These are phyloP conservation scores for Serrognathus titanus DNA, from an alignment of 2,888 invertebrate species.

Conservation along the genomic window DNA sequence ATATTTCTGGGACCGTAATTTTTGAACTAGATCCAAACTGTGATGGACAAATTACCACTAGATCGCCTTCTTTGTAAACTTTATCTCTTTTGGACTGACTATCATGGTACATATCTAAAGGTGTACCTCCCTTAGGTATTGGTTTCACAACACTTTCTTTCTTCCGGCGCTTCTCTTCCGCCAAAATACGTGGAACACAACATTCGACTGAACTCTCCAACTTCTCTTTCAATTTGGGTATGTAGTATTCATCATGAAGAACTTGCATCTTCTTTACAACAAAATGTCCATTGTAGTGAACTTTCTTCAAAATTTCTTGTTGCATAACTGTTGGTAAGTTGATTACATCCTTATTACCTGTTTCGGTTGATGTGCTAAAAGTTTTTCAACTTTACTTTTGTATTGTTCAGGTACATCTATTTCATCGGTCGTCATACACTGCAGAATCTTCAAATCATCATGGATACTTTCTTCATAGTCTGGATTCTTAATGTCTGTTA, in stretches of 20 bases:
- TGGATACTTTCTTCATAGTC: too few species aligned
- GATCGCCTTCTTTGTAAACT: too few species aligned
- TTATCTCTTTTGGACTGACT: not conserved
- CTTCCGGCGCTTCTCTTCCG: constrained; percentile 18
- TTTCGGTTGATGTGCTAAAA: too few species aligned
- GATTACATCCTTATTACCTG: not conserved
- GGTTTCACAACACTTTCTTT: constrained; percentile 10
- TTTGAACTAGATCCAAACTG: too few species aligned
- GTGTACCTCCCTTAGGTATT: not conserved
- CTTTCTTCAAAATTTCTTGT: constrained; percentile 16
- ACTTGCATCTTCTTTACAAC: constrained; percentile 21
- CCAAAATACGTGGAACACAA: constrained; percentile 23
- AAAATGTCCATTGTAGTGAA: constrained; percentile 25
- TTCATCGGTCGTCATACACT: too few species aligned
- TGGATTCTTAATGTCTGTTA: too few species aligned
- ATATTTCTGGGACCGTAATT: too few species aligned
- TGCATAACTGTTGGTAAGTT: not conserved
- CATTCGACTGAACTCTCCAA: constrained; percentile 5
- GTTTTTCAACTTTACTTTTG: too few species aligned
- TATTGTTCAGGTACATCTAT: too few species aligned
- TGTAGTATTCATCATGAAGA: constrained; percentile 22
- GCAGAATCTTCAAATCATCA: too few species aligned
- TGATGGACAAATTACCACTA: too few species aligned
- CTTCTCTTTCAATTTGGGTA: constrained; percentile 23
- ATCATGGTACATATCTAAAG: constrained; percentile 3